Evolutionary conservation across 2,797 vertebrate species (phyloP), one percentile per base, ranked within the genome.

Genomic region (Tragopan temminckii): DNA sequence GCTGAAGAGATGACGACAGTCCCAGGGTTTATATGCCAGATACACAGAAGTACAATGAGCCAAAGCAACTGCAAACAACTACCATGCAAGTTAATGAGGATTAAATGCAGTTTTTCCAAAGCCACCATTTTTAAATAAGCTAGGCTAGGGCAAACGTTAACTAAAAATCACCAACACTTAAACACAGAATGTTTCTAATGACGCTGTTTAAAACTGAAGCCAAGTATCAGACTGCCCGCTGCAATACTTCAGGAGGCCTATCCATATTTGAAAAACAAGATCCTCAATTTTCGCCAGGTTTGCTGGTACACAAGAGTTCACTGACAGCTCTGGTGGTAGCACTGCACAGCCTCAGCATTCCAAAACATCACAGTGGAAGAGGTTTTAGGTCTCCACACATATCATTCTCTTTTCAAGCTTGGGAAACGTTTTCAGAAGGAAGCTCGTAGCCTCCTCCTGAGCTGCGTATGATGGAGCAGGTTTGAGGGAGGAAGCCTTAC

Each of bases 1-100:
- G 93, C 33, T 70, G 69, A 95, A 40, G 71, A 92, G 81, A 89
- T 36, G 75, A 90, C 1, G 1, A 78, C 86, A 95, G 31, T 67
- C n/a, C 74, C 76, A 72, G 43, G 23, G 58, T 76, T 93, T 83
- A 85, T 69, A 14, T 42, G 72, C 92, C 90, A 95, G 66, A 84
- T 31, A 79, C 59, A 90, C 53, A 80, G 3, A 92, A 90, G 50
- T 1, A 93, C 46, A 93, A 85, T 20, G 61, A 95, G 67, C 85
- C 87, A 95, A 92, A 94, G 72, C 66, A 1, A 3, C 53, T 80
- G 88, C 90, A 94, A 89, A 93, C 12, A 9, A 29, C 88, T n/a
- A 58, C 53, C 8, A 3, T 33, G 80, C 90, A 87, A 89, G 64
- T 76, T 94, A 92, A 95, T 91, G 82, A 95, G 80, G 43, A 88